Evolutionary conservation across 2,888 invertebrate genomes (phyloP).

Genomic region (Amphipoea lucens): DNA sequence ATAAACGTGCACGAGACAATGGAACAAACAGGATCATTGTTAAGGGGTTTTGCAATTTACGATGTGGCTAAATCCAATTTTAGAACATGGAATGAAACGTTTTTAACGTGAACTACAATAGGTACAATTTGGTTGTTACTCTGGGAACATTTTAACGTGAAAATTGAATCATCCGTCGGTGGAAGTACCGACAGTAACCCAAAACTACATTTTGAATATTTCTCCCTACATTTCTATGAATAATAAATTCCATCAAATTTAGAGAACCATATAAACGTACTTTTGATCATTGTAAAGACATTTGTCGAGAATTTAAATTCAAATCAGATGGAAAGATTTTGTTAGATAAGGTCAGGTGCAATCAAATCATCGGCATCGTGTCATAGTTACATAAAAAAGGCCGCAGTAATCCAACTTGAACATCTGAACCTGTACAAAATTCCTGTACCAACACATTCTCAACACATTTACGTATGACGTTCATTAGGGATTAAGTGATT

Average conservation of each 20-base stretch:
- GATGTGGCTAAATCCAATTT: background rate
- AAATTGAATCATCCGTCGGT: constrained; percentile 12
- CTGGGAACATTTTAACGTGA: constrained; percentile 3
- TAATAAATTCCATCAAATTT: constrained; percentile 18
- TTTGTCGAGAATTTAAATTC: constrained; percentile 38
- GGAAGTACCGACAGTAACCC: background rate
- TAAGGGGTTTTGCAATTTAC: constrained; percentile 20
- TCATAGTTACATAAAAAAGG: constrained; percentile 30
- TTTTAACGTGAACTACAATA: background rate
- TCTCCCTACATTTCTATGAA: constrained; percentile 1
- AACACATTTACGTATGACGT: constrained; percentile 20
- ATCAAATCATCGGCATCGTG: constrained; percentile 20
- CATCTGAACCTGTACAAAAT: constrained; percentile 13
- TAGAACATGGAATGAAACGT: background rate
- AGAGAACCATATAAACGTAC: background rate
- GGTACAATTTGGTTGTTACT: background rate
- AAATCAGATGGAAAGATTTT: constrained; percentile 28
- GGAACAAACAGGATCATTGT: constrained; percentile 25
- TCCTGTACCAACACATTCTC: background rate
- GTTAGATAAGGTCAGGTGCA: constrained; percentile 22
- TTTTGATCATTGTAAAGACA: constrained; percentile 13
- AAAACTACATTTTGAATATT: constrained; percentile 6
- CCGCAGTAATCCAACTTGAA: constrained; percentile 8
- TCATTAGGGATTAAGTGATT: constrained; percentile 36
- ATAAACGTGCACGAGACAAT: constrained; percentile 22